Conservation (phyloP, 2,113 vertebrate species). For the Hiodon alosoides region DNA sequence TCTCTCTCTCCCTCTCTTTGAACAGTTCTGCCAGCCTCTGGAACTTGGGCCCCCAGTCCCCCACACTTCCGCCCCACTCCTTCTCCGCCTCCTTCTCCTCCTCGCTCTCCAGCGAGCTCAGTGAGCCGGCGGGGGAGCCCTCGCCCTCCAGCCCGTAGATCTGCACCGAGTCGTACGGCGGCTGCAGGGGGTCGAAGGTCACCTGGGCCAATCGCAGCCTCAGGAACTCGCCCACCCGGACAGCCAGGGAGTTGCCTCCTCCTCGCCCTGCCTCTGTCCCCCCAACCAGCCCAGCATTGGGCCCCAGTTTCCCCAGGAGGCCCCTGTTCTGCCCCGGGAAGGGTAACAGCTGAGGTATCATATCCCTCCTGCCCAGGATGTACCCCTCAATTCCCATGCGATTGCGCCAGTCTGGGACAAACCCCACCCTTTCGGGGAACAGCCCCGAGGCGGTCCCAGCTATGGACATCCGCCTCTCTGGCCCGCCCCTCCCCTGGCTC, state of each 20-base stretch:
- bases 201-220: constrained; percentile 71
- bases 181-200: constrained; percentile 75
- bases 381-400: constrained; percentile 42
- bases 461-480: constrained; percentile 27
- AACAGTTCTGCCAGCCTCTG: constrained; percentile 76
- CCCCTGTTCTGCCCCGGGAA: constrained; percentile 38
- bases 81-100: constrained; percentile 40
- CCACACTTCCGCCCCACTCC: constrained; percentile 45
- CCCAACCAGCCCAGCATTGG: constrained; percentile 31
- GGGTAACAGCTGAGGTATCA: constrained; percentile 37
- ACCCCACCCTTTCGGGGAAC: constrained; percentile 35
- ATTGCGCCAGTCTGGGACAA: constrained; percentile 25
- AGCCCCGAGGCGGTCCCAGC: constrained; percentile 23
- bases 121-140: constrained; percentile 72
- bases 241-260: constrained; percentile 39
- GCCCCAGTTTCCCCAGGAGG: constrained; percentile 21
- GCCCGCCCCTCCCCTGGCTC: constrained; percentile 17
- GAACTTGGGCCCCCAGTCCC: constrained; percentile 78
- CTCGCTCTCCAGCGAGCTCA: constrained; percentile 77
- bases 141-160: constrained; percentile 79
- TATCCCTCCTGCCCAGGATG: constrained; percentile 43
- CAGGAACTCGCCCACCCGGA: constrained; percentile 73
- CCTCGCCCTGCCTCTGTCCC: constrained; percentile 16
- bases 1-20: constrained; percentile 57
- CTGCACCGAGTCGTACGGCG: constrained; percentile 83